phyloP scores from a whole-genome alignment of 2,797 vertebrate genomes.

The Naso thynnoides region DNA sequence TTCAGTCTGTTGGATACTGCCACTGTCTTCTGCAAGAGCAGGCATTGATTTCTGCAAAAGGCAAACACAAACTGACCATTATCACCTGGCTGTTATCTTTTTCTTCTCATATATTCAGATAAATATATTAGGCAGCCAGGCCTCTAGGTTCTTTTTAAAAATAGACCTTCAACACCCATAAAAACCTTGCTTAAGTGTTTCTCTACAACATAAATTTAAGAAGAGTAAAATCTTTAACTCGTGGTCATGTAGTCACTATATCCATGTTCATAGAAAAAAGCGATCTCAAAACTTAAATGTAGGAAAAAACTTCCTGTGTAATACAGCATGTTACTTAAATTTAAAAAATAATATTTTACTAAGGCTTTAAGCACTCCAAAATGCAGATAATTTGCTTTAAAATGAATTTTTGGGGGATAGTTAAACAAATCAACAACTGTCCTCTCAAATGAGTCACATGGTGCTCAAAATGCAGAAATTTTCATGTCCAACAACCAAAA shows the following conservation, averaged over 20 bases:
- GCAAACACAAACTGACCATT: conserved; percentile 15
- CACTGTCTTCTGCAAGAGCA: conserved; percentile 32
- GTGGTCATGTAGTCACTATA: no score
- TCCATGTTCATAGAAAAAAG: no score
- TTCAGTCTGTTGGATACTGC: neutral
- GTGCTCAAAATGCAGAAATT: neutral
- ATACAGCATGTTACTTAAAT: no score
- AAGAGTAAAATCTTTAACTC: no score
- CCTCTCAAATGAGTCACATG: no score
- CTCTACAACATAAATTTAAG: neutral
- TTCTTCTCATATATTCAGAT: neutral
- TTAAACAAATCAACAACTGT: no score
- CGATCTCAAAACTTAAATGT: no score
- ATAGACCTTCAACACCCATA: neutral
- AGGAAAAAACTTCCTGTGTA: no score
- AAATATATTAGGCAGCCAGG: neutral
- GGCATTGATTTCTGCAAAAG: conserved; percentile 48
- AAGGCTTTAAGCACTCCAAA: no score
- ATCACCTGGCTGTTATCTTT: neutral
- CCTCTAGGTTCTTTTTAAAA: neutral
- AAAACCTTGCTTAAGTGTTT: neutral
- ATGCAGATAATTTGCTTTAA: no score
- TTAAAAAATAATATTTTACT: no score
- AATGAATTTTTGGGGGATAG: no score
- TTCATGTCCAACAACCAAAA: neutral